Evolutionary conservation across 2,113 vertebrate genomes (phyloP).

Genomic region (Myocastor coypus): DNA sequence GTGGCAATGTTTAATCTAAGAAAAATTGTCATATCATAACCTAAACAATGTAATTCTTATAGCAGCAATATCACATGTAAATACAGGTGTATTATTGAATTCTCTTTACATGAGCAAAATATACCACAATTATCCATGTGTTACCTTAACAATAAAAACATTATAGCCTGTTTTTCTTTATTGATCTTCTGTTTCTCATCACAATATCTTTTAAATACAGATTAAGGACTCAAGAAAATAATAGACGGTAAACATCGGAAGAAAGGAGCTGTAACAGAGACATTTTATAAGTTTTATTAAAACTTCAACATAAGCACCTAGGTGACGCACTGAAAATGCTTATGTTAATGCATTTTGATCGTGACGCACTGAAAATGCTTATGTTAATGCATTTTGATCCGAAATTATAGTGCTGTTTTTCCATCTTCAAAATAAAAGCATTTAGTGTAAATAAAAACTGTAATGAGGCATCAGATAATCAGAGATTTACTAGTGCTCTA

Average conservation of each 20-base stretch:
- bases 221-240: conserved; percentile 23
- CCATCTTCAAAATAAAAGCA: background rate
- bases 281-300: background rate
- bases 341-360: background rate
- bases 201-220: background rate
- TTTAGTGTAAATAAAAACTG: background rate
- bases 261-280: background rate
- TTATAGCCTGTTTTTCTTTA: background rate
- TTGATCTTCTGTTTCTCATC: background rate
- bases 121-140: background rate
- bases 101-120: background rate
- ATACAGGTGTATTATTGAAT: background rate
- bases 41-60: background rate
- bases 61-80: background rate
- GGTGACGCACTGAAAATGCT: background rate
- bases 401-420: background rate
- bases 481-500: background rate
- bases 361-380: too few relatives aligned
- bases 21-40: background rate
- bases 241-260: background rate
- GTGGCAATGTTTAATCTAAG: background rate
- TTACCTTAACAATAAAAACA: background rate
- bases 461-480: background rate
- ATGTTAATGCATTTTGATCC: background rate
- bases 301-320: background rate